Conservation (phyloP, 2,113 vertebrate genomes). For the Eonycteris spelaea region DNA sequence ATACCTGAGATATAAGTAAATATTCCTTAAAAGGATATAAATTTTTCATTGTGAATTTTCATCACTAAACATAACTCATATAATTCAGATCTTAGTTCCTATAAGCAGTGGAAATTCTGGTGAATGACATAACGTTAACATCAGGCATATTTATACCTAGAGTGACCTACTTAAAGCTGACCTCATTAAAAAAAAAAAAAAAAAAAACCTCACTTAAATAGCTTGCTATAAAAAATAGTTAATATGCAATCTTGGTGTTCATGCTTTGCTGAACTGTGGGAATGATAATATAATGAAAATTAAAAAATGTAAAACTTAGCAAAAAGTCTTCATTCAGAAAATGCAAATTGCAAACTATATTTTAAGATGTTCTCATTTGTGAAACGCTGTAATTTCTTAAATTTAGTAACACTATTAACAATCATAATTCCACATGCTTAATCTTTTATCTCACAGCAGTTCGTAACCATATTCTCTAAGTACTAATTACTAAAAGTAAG, state of each 20-base stretch:
- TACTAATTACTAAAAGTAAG: conserved; percentile 47
- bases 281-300: conserved; percentile 15
- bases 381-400: conserved; percentile 47
- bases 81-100: neutral
- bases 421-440: neutral
- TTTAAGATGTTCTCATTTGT: conserved; percentile 54
- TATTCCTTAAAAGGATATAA: neutral
- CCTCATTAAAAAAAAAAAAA: conserved; percentile 19
- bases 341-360: conserved; percentile 26
- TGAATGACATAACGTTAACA: conserved; percentile 19
- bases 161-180: conserved; percentile 56
- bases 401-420: conserved; percentile 60
- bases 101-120: conserved; percentile 21
- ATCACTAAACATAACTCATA: conserved; percentile 44
- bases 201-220: neutral
- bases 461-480: conserved; percentile 11
- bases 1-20: neutral
- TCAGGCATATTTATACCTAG: conserved; percentile 57
- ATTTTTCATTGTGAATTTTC: neutral
- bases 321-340: conserved; percentile 63
- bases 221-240: neutral
- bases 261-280: neutral
- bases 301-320: conserved; percentile 47
- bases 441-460: conserved; percentile 36
- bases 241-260: conserved; percentile 28